These are phyloP conservation scores for Calliphora vomitoria DNA, from an alignment of 2,888 invertebrate species.

Conservation along the genomic window DNA sequence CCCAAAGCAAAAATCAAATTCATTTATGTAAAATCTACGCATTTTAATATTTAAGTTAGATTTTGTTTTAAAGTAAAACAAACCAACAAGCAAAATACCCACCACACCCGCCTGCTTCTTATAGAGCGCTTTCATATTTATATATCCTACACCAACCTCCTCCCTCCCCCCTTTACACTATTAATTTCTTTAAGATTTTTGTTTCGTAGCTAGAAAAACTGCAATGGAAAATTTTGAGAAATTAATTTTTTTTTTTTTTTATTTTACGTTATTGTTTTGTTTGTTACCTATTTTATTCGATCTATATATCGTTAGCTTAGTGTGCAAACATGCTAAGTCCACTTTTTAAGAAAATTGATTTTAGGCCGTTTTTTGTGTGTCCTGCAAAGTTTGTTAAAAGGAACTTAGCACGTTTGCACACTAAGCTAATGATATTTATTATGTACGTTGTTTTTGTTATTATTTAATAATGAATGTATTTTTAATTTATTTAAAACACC, in stretches of 20 bases:
- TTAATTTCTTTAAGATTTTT: constrained; percentile 4
- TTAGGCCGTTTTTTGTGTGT: no score
- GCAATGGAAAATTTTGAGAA: constrained; percentile 14
- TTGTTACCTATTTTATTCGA: constrained; percentile 11
- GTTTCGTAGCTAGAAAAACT: constrained; percentile 13
- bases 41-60: constrained; percentile 69
- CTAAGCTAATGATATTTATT: neutral
- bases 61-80: constrained; percentile 47
- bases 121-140: constrained; percentile 35
- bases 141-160: neutral
- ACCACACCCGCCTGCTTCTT: constrained; percentile 47
- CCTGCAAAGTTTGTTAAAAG: no score
- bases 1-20: constrained; percentile 68
- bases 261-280: neutral
- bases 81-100: constrained; percentile 30
- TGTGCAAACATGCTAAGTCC: no score
- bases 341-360: no score
- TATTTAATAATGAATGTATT: constrained; percentile 47
- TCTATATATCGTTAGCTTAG: neutral
- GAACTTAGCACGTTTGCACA: no score
- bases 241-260: neutral
- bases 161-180: neutral
- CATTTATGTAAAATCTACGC: constrained; percentile 65
- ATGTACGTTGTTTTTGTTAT: constrained; percentile 48
- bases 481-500: constrained; percentile 46